A percentile compares a stretch with the other conserved stretches of the same genome.
Evolutionary conservation across 2,797 vertebrate species (phyloP).

Genomic region (Melopsittacus undulatus): DNA sequence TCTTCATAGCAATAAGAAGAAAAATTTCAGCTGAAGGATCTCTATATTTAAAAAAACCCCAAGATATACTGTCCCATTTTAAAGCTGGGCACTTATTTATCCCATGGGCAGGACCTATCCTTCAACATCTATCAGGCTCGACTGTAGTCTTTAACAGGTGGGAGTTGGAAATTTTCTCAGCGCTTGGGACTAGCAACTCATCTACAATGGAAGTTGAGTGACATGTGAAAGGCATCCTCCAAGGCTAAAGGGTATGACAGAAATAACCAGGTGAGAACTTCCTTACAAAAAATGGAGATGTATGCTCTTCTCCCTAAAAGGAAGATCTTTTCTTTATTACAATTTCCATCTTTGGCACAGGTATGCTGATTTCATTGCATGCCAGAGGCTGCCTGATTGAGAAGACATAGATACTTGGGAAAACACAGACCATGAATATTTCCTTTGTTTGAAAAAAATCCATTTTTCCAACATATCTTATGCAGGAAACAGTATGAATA

Average conservation of each 20-base stretch:
- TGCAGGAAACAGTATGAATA: not conserved
- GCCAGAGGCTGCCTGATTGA: not conserved
- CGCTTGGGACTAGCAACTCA: not conserved
- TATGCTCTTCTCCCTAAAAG: not conserved
- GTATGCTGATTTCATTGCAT: not conserved
- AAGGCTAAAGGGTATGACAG: not conserved
- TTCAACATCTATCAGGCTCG: not conserved
- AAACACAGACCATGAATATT: not conserved
- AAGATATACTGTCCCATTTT: not conserved
- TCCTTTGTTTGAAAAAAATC: not conserved
- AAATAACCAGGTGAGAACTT: not conserved
- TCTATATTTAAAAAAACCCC: not conserved
- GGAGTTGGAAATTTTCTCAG: not conserved
- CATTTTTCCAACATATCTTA: not conserved
- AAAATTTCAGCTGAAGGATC: not conserved
- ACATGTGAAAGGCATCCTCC: not conserved
- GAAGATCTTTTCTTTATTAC: not conserved
- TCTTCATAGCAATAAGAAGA: not conserved
- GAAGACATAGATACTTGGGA: not conserved
- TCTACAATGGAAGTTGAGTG: not conserved
- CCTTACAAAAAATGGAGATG: not conserved
- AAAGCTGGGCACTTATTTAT: not conserved
- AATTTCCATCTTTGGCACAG: not conserved
- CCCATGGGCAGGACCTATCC: not conserved
- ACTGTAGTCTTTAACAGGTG: not conserved